These are phyloP conservation scores for Micropterix aruncella DNA, from an alignment of 2,888 invertebrate species.

Conservation along the genomic window DNA sequence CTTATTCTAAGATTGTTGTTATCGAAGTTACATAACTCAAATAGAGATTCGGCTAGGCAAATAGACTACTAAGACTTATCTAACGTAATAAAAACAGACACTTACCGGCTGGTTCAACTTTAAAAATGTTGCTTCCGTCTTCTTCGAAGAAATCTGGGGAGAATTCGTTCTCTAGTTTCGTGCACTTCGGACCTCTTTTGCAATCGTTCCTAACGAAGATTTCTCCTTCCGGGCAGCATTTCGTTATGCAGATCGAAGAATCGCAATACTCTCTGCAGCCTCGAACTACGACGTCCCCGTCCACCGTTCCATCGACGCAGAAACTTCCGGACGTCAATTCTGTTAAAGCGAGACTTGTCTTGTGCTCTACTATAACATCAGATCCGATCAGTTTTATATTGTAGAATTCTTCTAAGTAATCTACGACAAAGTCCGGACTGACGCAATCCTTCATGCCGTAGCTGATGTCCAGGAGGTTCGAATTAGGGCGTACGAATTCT, in stretches of 20 bases:
- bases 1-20: too few species aligned
- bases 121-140: slow-evolving; percentile 14
- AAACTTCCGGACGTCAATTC: slow-evolving; percentile 22
- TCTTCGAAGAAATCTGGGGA: slow-evolving; percentile 23
- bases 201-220: slow-evolving; percentile 23
- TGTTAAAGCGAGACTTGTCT: slow-evolving; percentile 14
- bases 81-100: slow-evolving; percentile 4
- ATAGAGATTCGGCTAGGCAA: too few species aligned
- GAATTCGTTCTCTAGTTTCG: slow-evolving; percentile 14
- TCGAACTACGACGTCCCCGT: slow-evolving; percentile 20
- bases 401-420: slow-evolving; percentile 21
- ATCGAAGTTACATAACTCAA: too few species aligned
- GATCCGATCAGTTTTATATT: slow-evolving; percentile 20
- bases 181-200: slow-evolving; percentile 18
- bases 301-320: slow-evolving; percentile 26
- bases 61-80: too few species aligned
- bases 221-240: slow-evolving; percentile 40
- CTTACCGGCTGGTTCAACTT: slow-evolving; percentile 20
- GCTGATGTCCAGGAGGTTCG: slow-evolving; percentile 21
- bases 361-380: slow-evolving; percentile 17
- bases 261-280: slow-evolving; percentile 24
- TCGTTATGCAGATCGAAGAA: slow-evolving; percentile 28
- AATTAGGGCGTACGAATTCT: slow-evolving; percentile 16
- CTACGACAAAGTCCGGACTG: slow-evolving; percentile 22
- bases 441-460: slow-evolving; percentile 24